Percentiles rank a stretch among this genome's conserved stretches.
Evolutionary conservation across 2,797 vertebrate species (phyloP).

Genomic region (Cheirogaleus major): DNA sequence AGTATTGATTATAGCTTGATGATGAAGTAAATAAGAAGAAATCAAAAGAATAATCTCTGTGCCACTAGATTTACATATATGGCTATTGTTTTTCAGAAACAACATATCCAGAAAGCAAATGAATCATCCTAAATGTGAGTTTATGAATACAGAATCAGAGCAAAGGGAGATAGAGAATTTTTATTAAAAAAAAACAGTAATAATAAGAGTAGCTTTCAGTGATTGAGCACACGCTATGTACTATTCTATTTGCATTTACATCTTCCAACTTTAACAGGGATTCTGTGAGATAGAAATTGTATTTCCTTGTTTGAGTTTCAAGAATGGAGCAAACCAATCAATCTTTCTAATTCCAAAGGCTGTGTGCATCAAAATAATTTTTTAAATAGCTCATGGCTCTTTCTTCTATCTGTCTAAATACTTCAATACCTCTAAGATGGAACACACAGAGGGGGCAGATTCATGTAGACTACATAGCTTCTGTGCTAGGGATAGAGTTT

Average conservation of each 20-base stretch:
- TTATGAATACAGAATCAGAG: background rate
- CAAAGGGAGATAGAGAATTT: background rate
- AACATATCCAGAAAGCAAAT: background rate
- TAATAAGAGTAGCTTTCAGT: background rate
- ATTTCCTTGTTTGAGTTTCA: background rate
- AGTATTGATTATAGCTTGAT: background rate
- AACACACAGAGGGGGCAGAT: background rate
- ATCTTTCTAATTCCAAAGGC: background rate
- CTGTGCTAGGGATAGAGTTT: background rate
- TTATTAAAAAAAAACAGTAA: background rate
- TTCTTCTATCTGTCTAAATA: background rate
- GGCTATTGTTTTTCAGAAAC: background rate
- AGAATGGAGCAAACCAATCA: background rate
- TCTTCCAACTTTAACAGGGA: background rate
- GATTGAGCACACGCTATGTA: background rate
- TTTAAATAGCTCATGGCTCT: background rate
- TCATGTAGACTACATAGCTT: too few species aligned
- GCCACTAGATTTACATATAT: background rate
- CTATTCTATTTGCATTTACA: background rate
- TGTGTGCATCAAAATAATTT: background rate
- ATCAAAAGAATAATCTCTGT: background rate
- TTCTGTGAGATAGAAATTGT: background rate
- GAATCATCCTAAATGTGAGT: background rate
- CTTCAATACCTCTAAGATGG: background rate
- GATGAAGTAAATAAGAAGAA: background rate